These are phyloP conservation scores for Hydriomena furcata DNA, from an alignment of 2,888 invertebrate species.

Conservation along the genomic window DNA sequence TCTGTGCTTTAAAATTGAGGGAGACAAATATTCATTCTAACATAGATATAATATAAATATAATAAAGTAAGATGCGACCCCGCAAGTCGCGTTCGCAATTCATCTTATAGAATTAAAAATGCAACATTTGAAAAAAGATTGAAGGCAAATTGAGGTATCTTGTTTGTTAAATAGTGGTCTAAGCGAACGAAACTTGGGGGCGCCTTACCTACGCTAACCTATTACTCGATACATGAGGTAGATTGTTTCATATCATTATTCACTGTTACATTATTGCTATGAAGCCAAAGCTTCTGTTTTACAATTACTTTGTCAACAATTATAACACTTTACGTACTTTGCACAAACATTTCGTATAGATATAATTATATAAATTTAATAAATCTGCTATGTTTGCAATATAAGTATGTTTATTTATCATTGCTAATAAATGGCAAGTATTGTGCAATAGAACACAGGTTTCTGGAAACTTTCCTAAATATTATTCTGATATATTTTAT, in stretches of 20 bases:
- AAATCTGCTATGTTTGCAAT: constrained; percentile 23
- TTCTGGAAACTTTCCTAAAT: constrained; percentile 27
- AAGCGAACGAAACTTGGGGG: constrained; percentile 35
- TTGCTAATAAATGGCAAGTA: constrained; percentile 34
- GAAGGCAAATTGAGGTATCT: constrained; percentile 69
- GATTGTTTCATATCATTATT: constrained; percentile 73
- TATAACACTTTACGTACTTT: constrained; percentile 54
- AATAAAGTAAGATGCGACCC: constrained; percentile 32
- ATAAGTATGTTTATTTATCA: constrained; percentile 21
- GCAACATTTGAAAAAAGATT: constrained; percentile 48
- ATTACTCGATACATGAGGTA: constrained; percentile 79
- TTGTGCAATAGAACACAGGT: constrained; percentile 28
- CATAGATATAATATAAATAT: constrained; percentile 50
- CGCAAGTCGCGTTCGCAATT: constrained; percentile 28
- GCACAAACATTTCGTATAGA: constrained; percentile 48
- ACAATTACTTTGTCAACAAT: constrained; percentile 67
- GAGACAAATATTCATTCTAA: constrained; percentile 66
- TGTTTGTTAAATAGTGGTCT: constrained; percentile 32
- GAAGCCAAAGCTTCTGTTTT: constrained; percentile 67
- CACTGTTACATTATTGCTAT: constrained; percentile 70
- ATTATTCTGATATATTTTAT: constrained; percentile 32
- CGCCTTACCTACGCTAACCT: constrained; percentile 60
- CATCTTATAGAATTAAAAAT: constrained; percentile 28
- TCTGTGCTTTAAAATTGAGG: constrained; percentile 70
- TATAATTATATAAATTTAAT: constrained; percentile 31